Percentiles rank a stretch among this genome's conserved stretches.
Evolutionary conservation across 1,140 invertebrate species (phyloP).

Genomic region (Pogonognathellus flavescens): DNA sequence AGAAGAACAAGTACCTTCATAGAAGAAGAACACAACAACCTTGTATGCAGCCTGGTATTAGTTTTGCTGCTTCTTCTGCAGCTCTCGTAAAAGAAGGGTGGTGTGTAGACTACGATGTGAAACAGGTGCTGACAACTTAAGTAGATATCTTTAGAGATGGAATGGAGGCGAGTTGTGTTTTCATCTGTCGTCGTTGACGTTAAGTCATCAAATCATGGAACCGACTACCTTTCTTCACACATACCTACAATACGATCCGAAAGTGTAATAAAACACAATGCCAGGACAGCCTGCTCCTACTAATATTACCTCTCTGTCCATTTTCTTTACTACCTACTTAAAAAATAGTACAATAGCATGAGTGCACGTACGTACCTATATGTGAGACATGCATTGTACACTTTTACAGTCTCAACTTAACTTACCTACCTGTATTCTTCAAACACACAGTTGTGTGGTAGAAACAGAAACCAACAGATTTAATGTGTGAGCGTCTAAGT

Average conservation of each 20-base stretch:
- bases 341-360: background rate
- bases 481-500: no score
- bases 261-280: constrained; percentile 26
- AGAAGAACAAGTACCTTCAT: background rate
- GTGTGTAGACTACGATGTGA: constrained; percentile 2
- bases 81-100: constrained; percentile 34
- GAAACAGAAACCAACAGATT: no score
- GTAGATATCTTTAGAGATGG: constrained; percentile 46
- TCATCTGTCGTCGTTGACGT: constrained; percentile 23
- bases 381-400: no score
- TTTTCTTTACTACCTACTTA: no score
- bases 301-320: no score
- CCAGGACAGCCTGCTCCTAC: background rate
- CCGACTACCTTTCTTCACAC: constrained; percentile 21
- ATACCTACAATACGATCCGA: constrained; percentile 3
- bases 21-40: background rate
- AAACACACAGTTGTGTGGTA: no score
- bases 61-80: background rate
- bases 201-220: constrained; percentile 31
- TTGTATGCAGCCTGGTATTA: no score
- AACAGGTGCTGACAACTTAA: constrained; percentile 59
- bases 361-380: no score
- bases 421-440: no score
- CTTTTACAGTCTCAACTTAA: no score
- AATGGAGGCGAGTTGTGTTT: background rate